These are phyloP conservation scores for Gouania willdenowi DNA, from an alignment of 2,797 vertebrate genomes.

Conservation along the genomic window DNA sequence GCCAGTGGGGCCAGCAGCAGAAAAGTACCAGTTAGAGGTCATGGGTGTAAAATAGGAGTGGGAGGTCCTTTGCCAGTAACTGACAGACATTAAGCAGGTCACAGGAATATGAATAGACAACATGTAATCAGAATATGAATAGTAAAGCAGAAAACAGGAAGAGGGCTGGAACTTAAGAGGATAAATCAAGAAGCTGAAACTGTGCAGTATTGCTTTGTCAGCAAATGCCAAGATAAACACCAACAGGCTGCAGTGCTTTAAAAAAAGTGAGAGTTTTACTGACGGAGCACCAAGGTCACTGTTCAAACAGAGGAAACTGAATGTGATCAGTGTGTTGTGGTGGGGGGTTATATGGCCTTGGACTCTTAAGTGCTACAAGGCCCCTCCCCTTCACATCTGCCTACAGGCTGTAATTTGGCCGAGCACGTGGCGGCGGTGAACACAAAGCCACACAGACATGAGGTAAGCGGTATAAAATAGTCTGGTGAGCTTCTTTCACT, in stretches of 20 bases:
- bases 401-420: conserved; percentile 73
- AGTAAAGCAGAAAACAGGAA: conserved; percentile 11
- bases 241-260: conserved; percentile 19
- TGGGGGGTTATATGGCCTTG: conserved; percentile 38
- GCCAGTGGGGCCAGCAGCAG: not conserved
- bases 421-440: conserved; percentile 68
- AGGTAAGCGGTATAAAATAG: conserved; percentile 74
- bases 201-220: too few species aligned
- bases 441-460: conserved; percentile 69
- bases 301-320: conserved; percentile 37
- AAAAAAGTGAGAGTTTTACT: conserved; percentile 16
- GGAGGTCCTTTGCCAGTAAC: conserved; percentile 26
- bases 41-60: conserved; percentile 21
- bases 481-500: conserved; percentile 50
- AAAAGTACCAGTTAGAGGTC: not conserved
- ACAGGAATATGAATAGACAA: conserved; percentile 55
- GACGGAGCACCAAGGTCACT: conserved; percentile 28
- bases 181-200: too few species aligned
- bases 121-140: conserved; percentile 55
- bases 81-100: not conserved
- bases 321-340: conserved; percentile 30
- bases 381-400: conserved; percentile 60
- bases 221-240: too few species aligned
- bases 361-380: conserved; percentile 40
- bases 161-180: too few species aligned